Evolutionary conservation across 1,140 invertebrate species (phyloP), one percentile per base, ranked within the genome.

Genomic region (Paralvinella palmiformis): DNA sequence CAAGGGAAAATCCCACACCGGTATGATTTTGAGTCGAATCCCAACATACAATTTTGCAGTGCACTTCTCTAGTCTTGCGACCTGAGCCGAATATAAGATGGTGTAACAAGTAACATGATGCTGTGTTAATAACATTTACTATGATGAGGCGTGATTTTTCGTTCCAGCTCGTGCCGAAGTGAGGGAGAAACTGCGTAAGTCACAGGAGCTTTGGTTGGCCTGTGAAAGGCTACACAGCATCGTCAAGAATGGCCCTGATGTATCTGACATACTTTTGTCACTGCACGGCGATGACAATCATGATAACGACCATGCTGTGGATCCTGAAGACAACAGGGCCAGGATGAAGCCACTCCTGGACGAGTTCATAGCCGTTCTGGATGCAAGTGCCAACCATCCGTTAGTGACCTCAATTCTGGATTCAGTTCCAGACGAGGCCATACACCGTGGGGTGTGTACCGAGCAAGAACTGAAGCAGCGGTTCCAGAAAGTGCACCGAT

Each of bases 151-250:
- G n/a, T n/a, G n/a, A n/a, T n/a, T n/a, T n/a, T n/a, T n/a, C 35
- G 6, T 33, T 27, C 3, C 74, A 92, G 91, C 84, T 50, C 86
- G 91, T 36, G 86, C 90, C 45, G 87, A 88, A 27, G 85, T 87
- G 31, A 94, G 96, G 71, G 88, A 87, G 71, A 85, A 86, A 64
- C 87, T 88, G 0, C 86, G 88, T 61, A 86, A 91, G 68, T 88
- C 91, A 3, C 92, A 95, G 77, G 85, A 91, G 35, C 84, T 96
- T 67, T 98, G 94, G 95, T 86, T 91, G 62, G 90, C 94, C 13
- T 94, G 91, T 75, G 90, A 95, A 73, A 86, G 91, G 20, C 81
- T 97, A 32, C 85, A 89, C 69, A 83, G 87, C 50, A 87, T 89
- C 4, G 85, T 96, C 20, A 86, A 87, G 69, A 78, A 82, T 33